Evolutionary conservation across 2,113 vertebrate genomes (phyloP).

Genomic region (Oreotrochilus melanogaster): DNA sequence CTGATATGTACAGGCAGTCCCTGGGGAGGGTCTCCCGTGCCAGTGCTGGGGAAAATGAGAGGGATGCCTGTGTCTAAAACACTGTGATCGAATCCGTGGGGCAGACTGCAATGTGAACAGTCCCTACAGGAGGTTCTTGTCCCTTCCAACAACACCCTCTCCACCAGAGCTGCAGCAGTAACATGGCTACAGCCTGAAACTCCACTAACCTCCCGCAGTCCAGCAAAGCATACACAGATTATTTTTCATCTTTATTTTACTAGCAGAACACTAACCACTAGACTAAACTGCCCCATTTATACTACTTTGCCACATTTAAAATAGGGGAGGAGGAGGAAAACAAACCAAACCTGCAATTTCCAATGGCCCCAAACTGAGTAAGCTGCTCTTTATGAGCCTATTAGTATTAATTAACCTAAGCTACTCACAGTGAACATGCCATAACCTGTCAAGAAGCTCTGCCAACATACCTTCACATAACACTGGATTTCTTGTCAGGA

Average conservation of each 20-base stretch:
- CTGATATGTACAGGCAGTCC: accelerated
- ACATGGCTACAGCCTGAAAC: neutral
- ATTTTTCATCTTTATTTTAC: neutral
- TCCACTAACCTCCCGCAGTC: neutral
- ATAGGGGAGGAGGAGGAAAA: too few species aligned
- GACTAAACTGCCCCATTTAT: neutral
- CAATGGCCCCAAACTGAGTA: neutral
- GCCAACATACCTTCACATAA: constrained; percentile 33
- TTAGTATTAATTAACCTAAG: constrained; percentile 54
- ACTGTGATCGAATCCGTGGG: accelerated
- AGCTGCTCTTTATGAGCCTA: constrained; percentile 33
- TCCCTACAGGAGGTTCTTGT: neutral
- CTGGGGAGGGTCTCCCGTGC: too few species aligned
- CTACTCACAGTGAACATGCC: constrained; percentile 38
- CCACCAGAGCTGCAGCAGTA: accelerated
- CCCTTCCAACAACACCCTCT: neutral
- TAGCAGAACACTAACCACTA: neutral
- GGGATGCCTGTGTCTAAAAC: neutral
- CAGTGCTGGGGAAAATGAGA: neutral
- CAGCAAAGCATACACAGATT: accelerated
- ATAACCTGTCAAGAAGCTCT: constrained; percentile 37
- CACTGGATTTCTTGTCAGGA: neutral
- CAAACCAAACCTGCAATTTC: neutral
- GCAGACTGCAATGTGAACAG: neutral
- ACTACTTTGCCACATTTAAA: neutral